Evolutionary conservation across 2,113 vertebrate species (phyloP).

Genomic region (Furnarius figulus): DNA sequence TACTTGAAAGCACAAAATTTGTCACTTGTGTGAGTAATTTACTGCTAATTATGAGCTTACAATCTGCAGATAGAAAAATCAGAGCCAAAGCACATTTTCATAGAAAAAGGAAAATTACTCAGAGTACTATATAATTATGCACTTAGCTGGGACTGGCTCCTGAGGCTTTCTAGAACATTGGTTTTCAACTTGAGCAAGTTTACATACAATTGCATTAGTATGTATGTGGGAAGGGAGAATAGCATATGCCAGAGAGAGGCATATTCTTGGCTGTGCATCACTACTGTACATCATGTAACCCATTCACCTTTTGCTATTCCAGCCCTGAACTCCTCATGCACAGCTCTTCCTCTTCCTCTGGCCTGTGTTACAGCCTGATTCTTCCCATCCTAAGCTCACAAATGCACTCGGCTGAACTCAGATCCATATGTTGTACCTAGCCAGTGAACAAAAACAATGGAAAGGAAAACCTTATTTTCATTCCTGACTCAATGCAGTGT

Average conservation of each 20-base stretch:
- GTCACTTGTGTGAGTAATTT: slow-evolving; percentile 81
- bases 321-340: background rate
- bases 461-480: background rate
- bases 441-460: background rate
- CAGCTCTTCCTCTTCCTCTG: background rate
- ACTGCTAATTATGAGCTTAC: slow-evolving; percentile 79
- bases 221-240: background rate
- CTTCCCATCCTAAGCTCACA: background rate
- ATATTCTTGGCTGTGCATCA: background rate
- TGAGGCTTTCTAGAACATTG: slow-evolving; percentile 58
- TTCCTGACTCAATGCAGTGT: background rate
- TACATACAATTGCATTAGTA: slow-evolving; percentile 10
- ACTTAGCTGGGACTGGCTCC: slow-evolving; percentile 73
- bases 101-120: slow-evolving; percentile 79
- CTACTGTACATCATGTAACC: background rate
- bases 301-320: background rate
- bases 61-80: slow-evolving; percentile 82
- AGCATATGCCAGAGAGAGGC: background rate
- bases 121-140: slow-evolving; percentile 78
- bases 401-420: background rate
- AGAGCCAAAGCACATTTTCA: slow-evolving; percentile 76
- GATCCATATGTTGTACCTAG: accelerated
- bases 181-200: slow-evolving; percentile 50
- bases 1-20: slow-evolving; percentile 81
- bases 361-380: background rate